Base-by-base conservation (phyloP, 2,888 invertebrate genomes). In the Cerastoderma edule region DNA sequence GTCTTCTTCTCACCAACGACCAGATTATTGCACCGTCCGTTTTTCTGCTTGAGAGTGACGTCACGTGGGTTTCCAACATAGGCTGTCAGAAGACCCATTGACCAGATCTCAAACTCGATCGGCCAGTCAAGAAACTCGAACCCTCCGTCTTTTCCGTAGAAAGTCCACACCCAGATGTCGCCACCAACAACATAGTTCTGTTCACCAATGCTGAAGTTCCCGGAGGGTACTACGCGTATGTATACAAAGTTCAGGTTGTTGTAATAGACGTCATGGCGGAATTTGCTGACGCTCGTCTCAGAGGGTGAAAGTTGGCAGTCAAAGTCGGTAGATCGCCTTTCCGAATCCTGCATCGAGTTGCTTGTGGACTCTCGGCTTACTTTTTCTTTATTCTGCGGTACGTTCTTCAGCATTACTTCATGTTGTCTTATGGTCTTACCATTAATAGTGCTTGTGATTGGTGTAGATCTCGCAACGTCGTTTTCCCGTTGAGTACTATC, bases 161-260 rank as follows among this genome's bases (percentile, higher is more conserved):
- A 83, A 2, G 84, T 83, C 84, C 84, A 84, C 0, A 80, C 75
- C 84, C 84, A 84, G 0, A 69, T n/a, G 19, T 57, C 30, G 22
- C 64, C 71, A 48, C 76, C 80, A n/a, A 80, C 73, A 16, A 71
- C 60, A 6, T 24, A 19, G 16, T 54, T 70, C 2, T 30, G 33
- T 35, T 67, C 67, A 6, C 16, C 32, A 19, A 80, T 44, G 10
- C 4, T 64, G 10, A 66, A 46, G 13, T 65, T 63, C 10, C 33
- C 10, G 19, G 3, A 10, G 10, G 60, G 27, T 28, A 44, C 27
- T 24, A 80, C 60, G 19, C 72, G 35, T 22, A 80, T 44, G 39
- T 65, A 76, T 6, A 68, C 76, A 53, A 68, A 80, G n/a, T 44
- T 76, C 4, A 66, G 35, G 10, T 71, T 60, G 5, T 39, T n/a